These are phyloP conservation scores for Caenorhabditis imperialis DNA, from an alignment of 2,888 invertebrate genomes.

Conservation along the genomic window DNA sequence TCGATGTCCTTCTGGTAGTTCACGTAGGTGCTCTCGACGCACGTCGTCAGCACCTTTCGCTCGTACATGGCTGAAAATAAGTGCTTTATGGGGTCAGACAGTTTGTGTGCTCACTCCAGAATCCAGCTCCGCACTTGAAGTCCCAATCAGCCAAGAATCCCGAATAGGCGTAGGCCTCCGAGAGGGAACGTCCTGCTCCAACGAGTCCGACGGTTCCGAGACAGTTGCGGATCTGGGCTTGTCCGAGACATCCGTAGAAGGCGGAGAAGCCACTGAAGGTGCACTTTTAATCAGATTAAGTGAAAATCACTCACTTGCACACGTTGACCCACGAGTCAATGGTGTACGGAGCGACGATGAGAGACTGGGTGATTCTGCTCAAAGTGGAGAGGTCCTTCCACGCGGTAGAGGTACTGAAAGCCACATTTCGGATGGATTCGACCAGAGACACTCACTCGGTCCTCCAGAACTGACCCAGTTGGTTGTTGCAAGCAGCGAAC, in stretches of 20 bases:
- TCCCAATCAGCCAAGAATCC: slow-evolving; percentile 61
- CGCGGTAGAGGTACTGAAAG: slow-evolving; percentile 49
- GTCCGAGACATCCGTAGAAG: slow-evolving; percentile 62
- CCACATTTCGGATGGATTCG: background rate
- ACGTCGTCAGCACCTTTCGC: slow-evolving; percentile 48
- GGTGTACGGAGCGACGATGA: slow-evolving; percentile 50
- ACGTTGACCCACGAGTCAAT: slow-evolving; percentile 55
- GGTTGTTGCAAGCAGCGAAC: slow-evolving; percentile 42
- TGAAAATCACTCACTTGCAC: slow-evolving; percentile 64
- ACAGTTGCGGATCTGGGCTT: slow-evolving; percentile 58
- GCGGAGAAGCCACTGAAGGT: slow-evolving; percentile 57
- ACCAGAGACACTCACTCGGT: slow-evolving; percentile 38
- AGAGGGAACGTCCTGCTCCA: slow-evolving; percentile 42
- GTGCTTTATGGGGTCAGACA: background rate
- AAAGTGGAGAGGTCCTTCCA: slow-evolving; percentile 40
- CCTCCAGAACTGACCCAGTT: slow-evolving; percentile 54
- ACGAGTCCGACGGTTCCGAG: slow-evolving; percentile 60
- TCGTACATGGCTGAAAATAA: slow-evolving; percentile 57
- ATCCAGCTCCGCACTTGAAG: slow-evolving; percentile 65
- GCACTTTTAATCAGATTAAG: background rate
- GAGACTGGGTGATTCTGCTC: slow-evolving; percentile 52
- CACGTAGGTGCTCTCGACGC: slow-evolving; percentile 59
- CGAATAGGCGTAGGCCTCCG: slow-evolving; percentile 51
- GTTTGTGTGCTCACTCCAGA: slow-evolving; percentile 62
- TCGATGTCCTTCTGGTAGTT: slow-evolving; percentile 52